phyloP scores from a whole-genome alignment of 2,797 vertebrate species.

The Neosilurus hyrtlii region DNA sequence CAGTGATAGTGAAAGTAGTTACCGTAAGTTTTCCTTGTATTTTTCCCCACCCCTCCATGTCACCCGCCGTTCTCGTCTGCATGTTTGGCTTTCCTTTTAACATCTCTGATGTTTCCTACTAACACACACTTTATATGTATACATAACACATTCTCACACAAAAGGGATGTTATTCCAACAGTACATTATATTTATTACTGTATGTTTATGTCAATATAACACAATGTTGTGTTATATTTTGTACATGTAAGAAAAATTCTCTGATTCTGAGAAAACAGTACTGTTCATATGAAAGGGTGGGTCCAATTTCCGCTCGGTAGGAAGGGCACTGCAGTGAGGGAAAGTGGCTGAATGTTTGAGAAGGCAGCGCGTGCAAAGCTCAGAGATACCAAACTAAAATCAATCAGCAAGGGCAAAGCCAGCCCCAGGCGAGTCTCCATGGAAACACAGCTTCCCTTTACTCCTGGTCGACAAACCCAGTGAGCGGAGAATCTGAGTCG shows the following conservation, averaged over 20 bases:
- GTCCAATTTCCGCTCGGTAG: background rate
- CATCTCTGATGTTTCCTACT: slow-evolving; percentile 19
- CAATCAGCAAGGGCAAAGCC: slow-evolving; percentile 43
- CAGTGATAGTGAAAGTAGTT: slow-evolving; percentile 98
- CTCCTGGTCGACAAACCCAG: background rate
- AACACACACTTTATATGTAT: background rate
- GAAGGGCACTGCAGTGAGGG: slow-evolving; percentile 29
- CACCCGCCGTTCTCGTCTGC: slow-evolving; percentile 23
- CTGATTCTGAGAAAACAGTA: background rate
- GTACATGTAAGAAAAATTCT: background rate
- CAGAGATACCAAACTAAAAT: slow-evolving; percentile 46
- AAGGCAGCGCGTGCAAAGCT: slow-evolving; percentile 16
- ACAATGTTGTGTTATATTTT: too few species aligned
- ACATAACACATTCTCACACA: background rate
- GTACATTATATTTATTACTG: too few species aligned
- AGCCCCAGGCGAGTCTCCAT: slow-evolving; percentile 48
- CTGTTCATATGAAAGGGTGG: background rate
- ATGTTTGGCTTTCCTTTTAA: slow-evolving; percentile 13
- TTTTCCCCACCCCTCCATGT: background rate
- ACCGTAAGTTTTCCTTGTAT: slow-evolving; percentile 86
- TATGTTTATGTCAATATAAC: too few species aligned
- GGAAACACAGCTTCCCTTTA: slow-evolving; percentile 44
- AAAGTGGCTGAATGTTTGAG: slow-evolving; percentile 37
- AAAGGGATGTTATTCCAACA: too few species aligned
- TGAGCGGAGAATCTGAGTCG: background rate